Percentiles rank a stretch among this genome's conserved stretches.
These are phyloP conservation scores for Cerceris ruficornis DNA, from an alignment of 2,888 invertebrate species.

Conservation along the genomic window DNA sequence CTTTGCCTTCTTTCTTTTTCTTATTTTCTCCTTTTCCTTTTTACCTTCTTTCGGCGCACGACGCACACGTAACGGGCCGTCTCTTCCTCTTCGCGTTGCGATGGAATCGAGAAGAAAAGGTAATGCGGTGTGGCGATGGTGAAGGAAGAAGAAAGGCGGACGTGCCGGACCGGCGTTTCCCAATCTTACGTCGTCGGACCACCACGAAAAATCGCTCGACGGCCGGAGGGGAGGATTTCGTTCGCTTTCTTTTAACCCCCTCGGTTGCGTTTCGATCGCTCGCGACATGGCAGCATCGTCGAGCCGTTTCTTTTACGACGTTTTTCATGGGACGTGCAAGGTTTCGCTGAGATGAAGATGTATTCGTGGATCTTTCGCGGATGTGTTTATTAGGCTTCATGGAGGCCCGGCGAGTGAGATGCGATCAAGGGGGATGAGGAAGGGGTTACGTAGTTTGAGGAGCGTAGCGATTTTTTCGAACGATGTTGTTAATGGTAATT, in stretches of 20 bases:
- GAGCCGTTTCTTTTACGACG: too few species aligned
- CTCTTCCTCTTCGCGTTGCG: conserved; percentile 47
- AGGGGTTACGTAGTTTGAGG: too few species aligned
- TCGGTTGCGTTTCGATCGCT: background rate
- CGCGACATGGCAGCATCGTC: background rate
- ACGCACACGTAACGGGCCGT: conserved; percentile 66
- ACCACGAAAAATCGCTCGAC: conserved; percentile 30
- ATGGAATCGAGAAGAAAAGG: conserved; percentile 26
- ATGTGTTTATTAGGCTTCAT: too few species aligned
- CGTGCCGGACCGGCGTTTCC: conserved; percentile 39
- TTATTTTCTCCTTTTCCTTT: conserved; percentile 56
- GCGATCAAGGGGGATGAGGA: too few species aligned
- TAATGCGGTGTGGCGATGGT: conserved; percentile 38
- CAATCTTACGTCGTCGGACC: conserved; percentile 36
- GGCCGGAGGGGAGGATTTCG: background rate
- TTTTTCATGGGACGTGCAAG: too few species aligned
- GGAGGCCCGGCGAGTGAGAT: too few species aligned
- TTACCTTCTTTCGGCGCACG: conserved; percentile 66
- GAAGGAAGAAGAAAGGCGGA: conserved; percentile 43
- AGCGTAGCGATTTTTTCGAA: too few species aligned
- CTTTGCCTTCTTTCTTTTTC: conserved; percentile 14
- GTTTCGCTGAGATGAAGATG: too few species aligned
- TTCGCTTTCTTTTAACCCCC: background rate
- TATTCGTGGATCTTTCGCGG: too few species aligned
- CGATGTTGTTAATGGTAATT: too few species aligned